Evolutionary conservation across 2,888 invertebrate species (phyloP).

Genomic region (Ganaspis brasiliensis): DNA sequence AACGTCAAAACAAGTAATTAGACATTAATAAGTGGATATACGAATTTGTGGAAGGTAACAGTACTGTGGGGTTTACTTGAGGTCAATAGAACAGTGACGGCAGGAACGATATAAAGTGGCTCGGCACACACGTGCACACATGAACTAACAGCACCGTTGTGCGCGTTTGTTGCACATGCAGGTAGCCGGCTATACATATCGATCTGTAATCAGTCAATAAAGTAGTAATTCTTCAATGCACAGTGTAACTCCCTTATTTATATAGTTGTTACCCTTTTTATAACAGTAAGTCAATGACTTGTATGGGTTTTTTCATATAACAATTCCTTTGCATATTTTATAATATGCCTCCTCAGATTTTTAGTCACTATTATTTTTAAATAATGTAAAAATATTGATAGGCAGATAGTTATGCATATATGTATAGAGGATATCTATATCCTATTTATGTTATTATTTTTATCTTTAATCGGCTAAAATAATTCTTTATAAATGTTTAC

Average conservation of each 20-base stretch:
- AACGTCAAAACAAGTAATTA: neutral
- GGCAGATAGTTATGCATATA: too few species aligned
- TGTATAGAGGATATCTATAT: too few species aligned
- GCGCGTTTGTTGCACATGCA: conserved; percentile 56
- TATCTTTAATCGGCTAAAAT: too few species aligned
- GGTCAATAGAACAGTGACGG: conserved; percentile 80
- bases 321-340: too few species aligned
- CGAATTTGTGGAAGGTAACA: conserved; percentile 73
- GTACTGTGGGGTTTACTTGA: conserved; percentile 78
- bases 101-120: conserved; percentile 62
- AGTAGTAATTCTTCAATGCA: conserved; percentile 45
- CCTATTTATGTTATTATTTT: too few species aligned
- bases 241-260: neutral
- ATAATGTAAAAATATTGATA: too few species aligned
- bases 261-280: neutral
- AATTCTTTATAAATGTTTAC: too few species aligned
- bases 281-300: neutral
- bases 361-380: too few species aligned
- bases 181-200: conserved; percentile 59
- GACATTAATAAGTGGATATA: conserved; percentile 53
- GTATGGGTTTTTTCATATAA: too few species aligned
- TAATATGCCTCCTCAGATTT: too few species aligned
- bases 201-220: conserved; percentile 69
- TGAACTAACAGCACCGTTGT: conserved; percentile 58
- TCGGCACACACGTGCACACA: conserved; percentile 58